phyloP scores from a whole-genome alignment of 2,113 vertebrate genomes.

The Lagopus leucura region DNA sequence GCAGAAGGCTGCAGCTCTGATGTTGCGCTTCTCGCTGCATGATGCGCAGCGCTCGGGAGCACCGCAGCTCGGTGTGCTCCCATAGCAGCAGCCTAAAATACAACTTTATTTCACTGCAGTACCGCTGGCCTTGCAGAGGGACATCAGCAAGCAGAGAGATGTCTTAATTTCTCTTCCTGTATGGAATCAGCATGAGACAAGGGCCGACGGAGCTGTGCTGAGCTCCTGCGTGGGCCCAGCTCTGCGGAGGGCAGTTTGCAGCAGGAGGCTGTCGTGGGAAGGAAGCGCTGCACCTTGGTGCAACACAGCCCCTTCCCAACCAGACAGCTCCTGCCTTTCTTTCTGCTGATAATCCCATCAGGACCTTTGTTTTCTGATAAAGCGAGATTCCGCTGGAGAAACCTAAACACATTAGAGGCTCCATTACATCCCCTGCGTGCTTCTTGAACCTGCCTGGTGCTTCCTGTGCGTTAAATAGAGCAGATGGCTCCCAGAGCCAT shows the following conservation, averaged over 20 bases:
- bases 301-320: background rate
- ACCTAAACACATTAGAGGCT: conserved; percentile 78
- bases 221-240: background rate
- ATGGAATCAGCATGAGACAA: background rate
- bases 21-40: background rate
- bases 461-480: conserved; percentile 80
- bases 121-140: background rate
- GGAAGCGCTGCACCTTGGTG: background rate
- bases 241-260: background rate
- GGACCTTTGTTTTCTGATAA: conserved; percentile 76
- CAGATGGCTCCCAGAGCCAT: conserved; percentile 58
- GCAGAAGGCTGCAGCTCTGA: background rate
- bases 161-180: background rate
- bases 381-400: conserved; percentile 78
- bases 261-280: background rate
- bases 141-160: accelerated
- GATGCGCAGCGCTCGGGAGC: accelerated
- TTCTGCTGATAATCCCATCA: conserved; percentile 76
- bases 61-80: accelerated
- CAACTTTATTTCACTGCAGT: background rate
- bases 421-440: conserved; percentile 51
- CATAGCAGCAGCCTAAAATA: background rate
- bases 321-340: conserved; percentile 75
- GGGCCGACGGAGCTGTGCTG: background rate
- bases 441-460: conserved; percentile 36